phyloP scores from a whole-genome alignment of 2,797 vertebrate genomes.

The Pteropus rufus region DNA sequence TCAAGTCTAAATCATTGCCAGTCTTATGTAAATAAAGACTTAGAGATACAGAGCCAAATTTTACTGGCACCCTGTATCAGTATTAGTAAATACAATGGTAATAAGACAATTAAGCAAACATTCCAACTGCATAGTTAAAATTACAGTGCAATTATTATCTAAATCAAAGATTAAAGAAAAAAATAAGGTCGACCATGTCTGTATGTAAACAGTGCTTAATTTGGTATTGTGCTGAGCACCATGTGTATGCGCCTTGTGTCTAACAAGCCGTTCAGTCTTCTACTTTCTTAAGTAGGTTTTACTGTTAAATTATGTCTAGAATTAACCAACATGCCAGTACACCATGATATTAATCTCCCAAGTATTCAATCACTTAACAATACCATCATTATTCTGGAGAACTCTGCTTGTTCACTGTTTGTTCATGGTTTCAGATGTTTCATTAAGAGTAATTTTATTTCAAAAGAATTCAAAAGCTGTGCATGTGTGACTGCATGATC shows the following conservation, averaged over 20 bases:
- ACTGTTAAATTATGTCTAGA: slow-evolving; percentile 73
- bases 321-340: slow-evolving; percentile 69
- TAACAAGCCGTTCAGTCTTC: slow-evolving; percentile 45
- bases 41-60: slow-evolving; percentile 2
- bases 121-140: slow-evolving; percentile 26
- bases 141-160: slow-evolving; percentile 48
- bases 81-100: neutral
- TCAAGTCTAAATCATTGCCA: slow-evolving; percentile 35
- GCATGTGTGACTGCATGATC: neutral
- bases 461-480: slow-evolving; percentile 60
- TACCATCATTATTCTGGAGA: slow-evolving; percentile 73
- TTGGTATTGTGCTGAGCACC: slow-evolving; percentile 46
- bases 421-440: slow-evolving; percentile 74
- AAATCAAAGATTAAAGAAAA: slow-evolving; percentile 23
- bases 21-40: neutral
- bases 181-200: neutral
- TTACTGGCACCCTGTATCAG: neutral
- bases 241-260: neutral
- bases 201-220: slow-evolving; percentile 63
- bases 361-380: slow-evolving; percentile 79
- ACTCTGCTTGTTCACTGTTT: slow-evolving; percentile 47
- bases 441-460: slow-evolving; percentile 72
- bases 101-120: slow-evolving; percentile 57
- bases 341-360: slow-evolving; percentile 75
- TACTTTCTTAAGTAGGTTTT: slow-evolving; percentile 68